Evolutionary conservation across 53 echinoderm and acorn worm species (phyloP).

Genomic region (Patiria pectinifera): DNA sequence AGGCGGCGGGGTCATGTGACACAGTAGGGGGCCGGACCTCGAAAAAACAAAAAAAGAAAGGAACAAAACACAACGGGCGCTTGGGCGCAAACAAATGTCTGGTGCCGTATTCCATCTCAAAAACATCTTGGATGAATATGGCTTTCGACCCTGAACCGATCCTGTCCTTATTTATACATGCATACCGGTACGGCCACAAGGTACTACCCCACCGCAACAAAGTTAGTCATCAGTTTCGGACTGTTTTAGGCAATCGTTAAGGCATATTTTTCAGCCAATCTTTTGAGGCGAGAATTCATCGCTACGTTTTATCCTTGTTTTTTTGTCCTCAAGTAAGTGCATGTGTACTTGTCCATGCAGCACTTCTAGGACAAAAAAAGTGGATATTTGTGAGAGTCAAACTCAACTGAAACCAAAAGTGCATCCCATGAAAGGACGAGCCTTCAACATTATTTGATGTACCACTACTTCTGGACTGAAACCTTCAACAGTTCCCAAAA

Average conservation of each 20-base stretch:
- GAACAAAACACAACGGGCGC: background rate
- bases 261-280: background rate
- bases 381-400: too few relatives aligned
- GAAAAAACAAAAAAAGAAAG: background rate
- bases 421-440: too few relatives aligned
- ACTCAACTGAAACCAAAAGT: too few relatives aligned
- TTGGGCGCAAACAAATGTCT: slow-evolving; percentile 48
- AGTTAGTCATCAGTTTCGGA: background rate
- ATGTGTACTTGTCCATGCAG: too few relatives aligned
- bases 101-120: background rate
- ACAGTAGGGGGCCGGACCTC: slow-evolving; percentile 39
- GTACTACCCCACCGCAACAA: background rate
- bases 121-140: slow-evolving; percentile 55
- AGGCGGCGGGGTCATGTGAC: slow-evolving; percentile 33
- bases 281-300: background rate
- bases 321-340: too few relatives aligned
- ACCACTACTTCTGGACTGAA: background rate
- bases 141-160: background rate
- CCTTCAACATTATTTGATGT: background rate
- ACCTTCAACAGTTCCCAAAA: background rate
- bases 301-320: too few relatives aligned
- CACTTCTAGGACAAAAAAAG: too few relatives aligned
- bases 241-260: background rate
- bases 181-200: background rate
- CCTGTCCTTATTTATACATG: background rate